Percentiles rank a stretch among this genome's conserved stretches.
phyloP scores from a whole-genome alignment of 2,797 vertebrate species.

The Taenioides sp. region DNA sequence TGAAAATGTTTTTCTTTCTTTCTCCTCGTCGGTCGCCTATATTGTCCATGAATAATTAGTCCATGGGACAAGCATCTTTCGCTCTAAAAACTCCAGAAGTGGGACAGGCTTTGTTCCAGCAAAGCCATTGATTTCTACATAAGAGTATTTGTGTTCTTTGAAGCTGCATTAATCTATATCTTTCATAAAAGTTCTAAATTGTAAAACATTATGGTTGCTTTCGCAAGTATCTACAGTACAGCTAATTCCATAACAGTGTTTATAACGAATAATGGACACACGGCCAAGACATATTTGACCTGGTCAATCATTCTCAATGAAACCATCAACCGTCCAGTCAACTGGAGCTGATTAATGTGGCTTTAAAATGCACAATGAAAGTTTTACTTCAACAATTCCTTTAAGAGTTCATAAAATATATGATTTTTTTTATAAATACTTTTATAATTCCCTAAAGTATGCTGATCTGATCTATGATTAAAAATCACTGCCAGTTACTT shows the following conservation, averaged over 20 bases:
- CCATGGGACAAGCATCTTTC: constrained; percentile 14
- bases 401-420: not conserved
- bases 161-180: constrained; percentile 44
- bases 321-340: not conserved
- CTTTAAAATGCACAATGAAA: constrained; percentile 18
- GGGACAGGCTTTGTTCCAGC: constrained; percentile 34
- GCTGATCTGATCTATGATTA: not conserved
- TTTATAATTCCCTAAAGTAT: not conserved
- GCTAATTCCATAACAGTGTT: not conserved
- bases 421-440: not conserved
- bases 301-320: not conserved
- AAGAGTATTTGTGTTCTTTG: constrained; percentile 36
- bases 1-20: constrained; percentile 20
- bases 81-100: constrained; percentile 27
- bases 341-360: constrained; percentile 27
- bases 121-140: constrained; percentile 37
- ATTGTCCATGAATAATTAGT: constrained; percentile 9
- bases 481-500: constrained; percentile 49
- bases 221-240: not conserved
- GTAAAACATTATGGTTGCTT: constrained; percentile 3
- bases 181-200: constrained; percentile 10
- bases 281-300: not conserved
- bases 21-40: constrained; percentile 17
- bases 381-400: constrained; percentile 17
- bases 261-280: not conserved